Conservation (phyloP, 2,797 vertebrate species). For the Rhabdophis nuchalis region DNA sequence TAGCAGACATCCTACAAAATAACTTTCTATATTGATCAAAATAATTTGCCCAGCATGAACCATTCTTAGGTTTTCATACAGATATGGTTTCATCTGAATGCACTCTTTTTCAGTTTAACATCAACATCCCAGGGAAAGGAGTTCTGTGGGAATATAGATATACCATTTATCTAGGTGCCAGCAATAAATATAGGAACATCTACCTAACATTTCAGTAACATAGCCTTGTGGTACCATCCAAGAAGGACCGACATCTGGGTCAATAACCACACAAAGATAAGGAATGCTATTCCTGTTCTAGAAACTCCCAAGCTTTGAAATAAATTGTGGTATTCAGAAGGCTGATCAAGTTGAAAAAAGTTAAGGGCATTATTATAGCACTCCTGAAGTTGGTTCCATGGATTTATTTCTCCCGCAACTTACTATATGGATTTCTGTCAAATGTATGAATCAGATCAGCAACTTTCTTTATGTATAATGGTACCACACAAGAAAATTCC, state of each 20-base stretch:
- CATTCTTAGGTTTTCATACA: background rate
- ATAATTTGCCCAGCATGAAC: background rate
- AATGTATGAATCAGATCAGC: background rate
- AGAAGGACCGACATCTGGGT: background rate
- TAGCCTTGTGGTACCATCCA: background rate
- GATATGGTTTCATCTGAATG: background rate
- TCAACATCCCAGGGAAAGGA: background rate
- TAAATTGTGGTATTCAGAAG: background rate
- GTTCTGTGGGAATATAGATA: background rate
- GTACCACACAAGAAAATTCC: background rate
- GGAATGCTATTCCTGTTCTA: background rate
- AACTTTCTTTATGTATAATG: background rate
- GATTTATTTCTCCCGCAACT: background rate
- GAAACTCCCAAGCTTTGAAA: background rate
- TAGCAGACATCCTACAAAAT: background rate
- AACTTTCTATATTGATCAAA: background rate
- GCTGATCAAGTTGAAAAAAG: background rate
- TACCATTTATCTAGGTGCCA: background rate
- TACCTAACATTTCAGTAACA: background rate
- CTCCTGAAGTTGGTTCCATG: background rate
- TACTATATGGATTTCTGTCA: background rate
- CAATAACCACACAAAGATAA: background rate
- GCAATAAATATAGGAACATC: background rate
- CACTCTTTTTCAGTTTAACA: background rate
- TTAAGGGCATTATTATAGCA: background rate